phyloP scores from a whole-genome alignment of 2,797 vertebrate species.

The Coluber constrictor region DNA sequence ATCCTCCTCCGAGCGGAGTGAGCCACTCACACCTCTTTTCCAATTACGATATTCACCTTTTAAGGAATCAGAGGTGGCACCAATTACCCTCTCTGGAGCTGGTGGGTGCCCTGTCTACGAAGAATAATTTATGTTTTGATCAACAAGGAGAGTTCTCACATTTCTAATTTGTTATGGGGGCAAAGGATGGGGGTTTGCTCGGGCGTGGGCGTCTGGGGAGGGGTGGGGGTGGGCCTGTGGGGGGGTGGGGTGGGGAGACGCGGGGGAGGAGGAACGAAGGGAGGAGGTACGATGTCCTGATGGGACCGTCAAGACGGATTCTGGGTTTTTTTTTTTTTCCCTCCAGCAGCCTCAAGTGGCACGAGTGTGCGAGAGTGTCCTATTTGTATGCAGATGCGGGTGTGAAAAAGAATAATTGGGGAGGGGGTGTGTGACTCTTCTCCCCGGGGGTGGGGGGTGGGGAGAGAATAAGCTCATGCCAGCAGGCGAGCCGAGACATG shows the following conservation, averaged over 20 bases:
- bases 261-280: neutral
- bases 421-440: neutral
- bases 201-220: neutral
- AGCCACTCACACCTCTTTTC: slow-evolving; percentile 75
- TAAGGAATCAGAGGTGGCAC: slow-evolving; percentile 28
- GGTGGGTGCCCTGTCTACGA: neutral
- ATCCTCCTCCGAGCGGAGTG: slow-evolving; percentile 47
- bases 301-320: neutral
- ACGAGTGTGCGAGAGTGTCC: neutral
- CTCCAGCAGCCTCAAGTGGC: neutral
- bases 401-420: neutral
- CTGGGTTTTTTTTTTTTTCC: neutral
- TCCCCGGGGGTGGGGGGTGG: neutral
- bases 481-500: no score
- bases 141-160: slow-evolving; percentile 33
- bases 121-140: slow-evolving; percentile 20
- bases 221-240: no score
- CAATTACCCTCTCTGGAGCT: slow-evolving; percentile 41
- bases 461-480: no score
- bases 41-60: slow-evolving; percentile 73
- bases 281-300: neutral
- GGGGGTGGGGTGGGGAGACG: neutral
- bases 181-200: neutral
- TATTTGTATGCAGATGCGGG: slow-evolving; percentile 12
- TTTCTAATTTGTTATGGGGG: slow-evolving; percentile 21